A percentile compares a stretch with the other conserved stretches of the same genome.
phyloP scores from a whole-genome alignment of 2,797 vertebrate genomes.

The Columba guinea region DNA sequence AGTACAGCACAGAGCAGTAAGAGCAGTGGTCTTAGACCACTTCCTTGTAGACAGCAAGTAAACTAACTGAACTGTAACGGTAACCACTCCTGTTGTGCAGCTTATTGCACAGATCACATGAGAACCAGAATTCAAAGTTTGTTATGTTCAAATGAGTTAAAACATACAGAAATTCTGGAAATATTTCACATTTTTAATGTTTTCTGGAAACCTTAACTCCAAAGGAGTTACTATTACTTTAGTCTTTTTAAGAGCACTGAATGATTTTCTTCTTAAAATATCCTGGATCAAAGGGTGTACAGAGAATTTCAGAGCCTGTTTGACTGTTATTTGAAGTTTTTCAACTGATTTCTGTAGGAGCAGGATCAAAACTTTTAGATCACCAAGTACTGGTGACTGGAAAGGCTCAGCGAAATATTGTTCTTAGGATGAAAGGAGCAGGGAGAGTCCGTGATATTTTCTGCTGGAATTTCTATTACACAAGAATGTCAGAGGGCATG shows the following conservation, averaged over 20 bases:
- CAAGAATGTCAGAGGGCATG: background rate
- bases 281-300: background rate
- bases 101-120: background rate
- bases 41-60: background rate
- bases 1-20: background rate
- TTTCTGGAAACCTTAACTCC: background rate
- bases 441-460: background rate
- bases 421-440: slow-evolving; percentile 43
- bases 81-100: background rate
- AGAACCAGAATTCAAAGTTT: background rate
- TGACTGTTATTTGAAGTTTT: slow-evolving; percentile 19
- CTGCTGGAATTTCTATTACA: slow-evolving; percentile 38
- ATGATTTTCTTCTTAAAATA: background rate
- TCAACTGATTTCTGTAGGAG: background rate
- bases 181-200: background rate
- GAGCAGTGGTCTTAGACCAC: background rate
- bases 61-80: background rate
- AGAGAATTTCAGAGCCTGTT: background rate
- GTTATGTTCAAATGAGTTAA: background rate
- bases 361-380: slow-evolving; percentile 19
- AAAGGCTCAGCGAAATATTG: slow-evolving; percentile 34
- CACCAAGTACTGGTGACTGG: background rate
- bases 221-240: background rate
- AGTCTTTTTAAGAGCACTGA: background rate
- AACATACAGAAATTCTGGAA: background rate